Conservation (phyloP, 2,113 vertebrate genomes). For the Rousettus leschenaultii region DNA sequence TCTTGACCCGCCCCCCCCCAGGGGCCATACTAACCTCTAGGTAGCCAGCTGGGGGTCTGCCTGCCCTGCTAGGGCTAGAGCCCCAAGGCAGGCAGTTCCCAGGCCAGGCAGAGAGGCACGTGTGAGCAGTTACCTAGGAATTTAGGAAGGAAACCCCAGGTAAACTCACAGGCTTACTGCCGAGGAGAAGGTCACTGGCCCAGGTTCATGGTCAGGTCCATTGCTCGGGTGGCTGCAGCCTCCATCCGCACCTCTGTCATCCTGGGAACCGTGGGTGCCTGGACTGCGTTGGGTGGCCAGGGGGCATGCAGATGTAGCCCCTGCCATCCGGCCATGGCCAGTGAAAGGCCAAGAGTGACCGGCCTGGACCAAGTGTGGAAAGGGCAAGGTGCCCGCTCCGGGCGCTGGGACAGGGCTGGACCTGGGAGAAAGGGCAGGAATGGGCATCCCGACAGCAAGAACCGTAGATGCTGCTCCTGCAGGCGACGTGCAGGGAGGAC, state of each 20-base stretch:
- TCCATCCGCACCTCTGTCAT: neutral
- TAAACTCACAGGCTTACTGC: neutral
- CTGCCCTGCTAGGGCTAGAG: neutral
- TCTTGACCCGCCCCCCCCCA: neutral
- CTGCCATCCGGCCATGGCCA: neutral
- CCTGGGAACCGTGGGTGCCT: neutral
- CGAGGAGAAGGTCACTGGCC: neutral
- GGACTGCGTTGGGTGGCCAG: neutral
- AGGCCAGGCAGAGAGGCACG: neutral
- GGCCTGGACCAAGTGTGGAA: neutral
- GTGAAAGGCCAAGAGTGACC: neutral
- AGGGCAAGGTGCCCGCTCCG: neutral
- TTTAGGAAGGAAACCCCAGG: neutral
- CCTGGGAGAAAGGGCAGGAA: neutral
- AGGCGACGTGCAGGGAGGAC: neutral
- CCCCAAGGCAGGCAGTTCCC: neutral
- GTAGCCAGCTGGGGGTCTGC: neutral
- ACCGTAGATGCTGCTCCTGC: neutral
- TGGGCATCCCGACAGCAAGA: neutral
- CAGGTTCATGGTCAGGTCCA: neutral
- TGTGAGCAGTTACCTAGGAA: neutral
- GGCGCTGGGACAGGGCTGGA: neutral
- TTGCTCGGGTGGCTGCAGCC: neutral
- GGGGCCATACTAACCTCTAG: neutral
- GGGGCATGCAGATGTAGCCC: neutral